These are phyloP conservation scores for Candoia aspera DNA, from an alignment of 2,113 vertebrate species.

Conservation along the genomic window DNA sequence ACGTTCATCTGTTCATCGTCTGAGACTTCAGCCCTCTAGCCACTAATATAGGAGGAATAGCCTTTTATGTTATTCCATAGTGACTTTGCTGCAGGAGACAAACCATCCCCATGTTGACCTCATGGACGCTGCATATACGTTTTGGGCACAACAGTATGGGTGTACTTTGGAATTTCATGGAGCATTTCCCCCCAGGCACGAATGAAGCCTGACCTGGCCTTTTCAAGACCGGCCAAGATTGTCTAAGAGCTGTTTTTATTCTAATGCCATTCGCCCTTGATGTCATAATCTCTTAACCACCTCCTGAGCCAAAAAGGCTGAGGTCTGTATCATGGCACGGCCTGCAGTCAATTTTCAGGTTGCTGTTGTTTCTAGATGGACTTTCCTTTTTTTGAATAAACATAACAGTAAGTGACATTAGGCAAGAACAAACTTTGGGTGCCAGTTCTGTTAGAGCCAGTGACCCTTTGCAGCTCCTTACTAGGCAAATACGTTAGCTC, in stretches of 20 bases:
- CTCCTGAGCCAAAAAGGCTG: not conserved
- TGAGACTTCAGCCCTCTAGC: not conserved
- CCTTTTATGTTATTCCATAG: not conserved
- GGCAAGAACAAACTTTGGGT: not conserved
- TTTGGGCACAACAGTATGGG: too few species aligned
- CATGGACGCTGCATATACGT: accelerated
- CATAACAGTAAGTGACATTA: not conserved
- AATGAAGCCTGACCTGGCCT: not conserved
- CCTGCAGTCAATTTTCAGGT: accelerated
- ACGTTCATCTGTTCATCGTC: not conserved
- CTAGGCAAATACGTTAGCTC: not conserved
- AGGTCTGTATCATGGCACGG: not conserved
- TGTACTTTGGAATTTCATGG: not conserved
- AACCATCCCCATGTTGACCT: not conserved
- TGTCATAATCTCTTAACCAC: not conserved
- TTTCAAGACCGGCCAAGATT: not conserved
- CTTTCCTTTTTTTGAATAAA: too few species aligned
- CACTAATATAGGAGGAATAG: not conserved
- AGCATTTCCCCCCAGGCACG: not conserved
- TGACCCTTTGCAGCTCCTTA: not conserved
- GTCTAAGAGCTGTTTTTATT: not conserved
- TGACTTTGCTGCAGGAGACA: not conserved
- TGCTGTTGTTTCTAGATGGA: not conserved
- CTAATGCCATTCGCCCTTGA: too few species aligned
- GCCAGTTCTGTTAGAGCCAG: not conserved